Evolutionary conservation across 1,140 invertebrate species (phyloP), one percentile per base, ranked within the genome.

Genomic region (Tetragnatha versicolor): DNA sequence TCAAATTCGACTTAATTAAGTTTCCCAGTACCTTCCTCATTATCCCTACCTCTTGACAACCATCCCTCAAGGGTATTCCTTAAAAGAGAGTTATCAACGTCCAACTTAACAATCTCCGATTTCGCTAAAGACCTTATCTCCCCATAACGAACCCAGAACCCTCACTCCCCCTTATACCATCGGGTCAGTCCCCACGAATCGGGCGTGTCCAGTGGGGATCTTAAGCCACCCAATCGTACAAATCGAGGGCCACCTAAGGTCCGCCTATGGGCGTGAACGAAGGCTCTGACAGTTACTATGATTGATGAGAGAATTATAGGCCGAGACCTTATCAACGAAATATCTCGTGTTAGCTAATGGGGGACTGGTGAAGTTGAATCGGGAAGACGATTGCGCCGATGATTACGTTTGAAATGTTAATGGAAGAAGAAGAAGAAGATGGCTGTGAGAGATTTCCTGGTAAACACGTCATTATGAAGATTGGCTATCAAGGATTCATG

Each of bases 221-320:
- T 69, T 37, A 69, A 69, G 53, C n/a, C 55, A 29, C 49, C 42
- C 42, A 35, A 20, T 69, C 31, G 22, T 45, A 69, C 66, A 69
- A 69, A 69, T 69, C 29, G 22, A 25, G 17, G 27, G 58, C 29
- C n/a, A 7, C 68, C 31, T 20, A 29, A 60, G 37, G 53, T 35
- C 29, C 10, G 29, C 25, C 31, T 10, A 55, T 33, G 69, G 53
- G 27, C 53, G 25, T 20, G 10, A 22, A n/a, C 47, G 39, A 49
- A n/a, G 9, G 42, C 65, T 29, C 29, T 73, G 69, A 73, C 69
- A 60, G 51, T 60, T 37, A 58, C 37, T 60, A 73, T 73, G 69
- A 73, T 73, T 60, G 69, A 73, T 73, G 69, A 60, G 5, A n/a
- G 69, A 73, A 73, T 73, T 73, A 73, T 73, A 73, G 69, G 53